Conservation (phyloP, 2,113 vertebrate genomes). For the Pleuronectes platessa region DNA sequence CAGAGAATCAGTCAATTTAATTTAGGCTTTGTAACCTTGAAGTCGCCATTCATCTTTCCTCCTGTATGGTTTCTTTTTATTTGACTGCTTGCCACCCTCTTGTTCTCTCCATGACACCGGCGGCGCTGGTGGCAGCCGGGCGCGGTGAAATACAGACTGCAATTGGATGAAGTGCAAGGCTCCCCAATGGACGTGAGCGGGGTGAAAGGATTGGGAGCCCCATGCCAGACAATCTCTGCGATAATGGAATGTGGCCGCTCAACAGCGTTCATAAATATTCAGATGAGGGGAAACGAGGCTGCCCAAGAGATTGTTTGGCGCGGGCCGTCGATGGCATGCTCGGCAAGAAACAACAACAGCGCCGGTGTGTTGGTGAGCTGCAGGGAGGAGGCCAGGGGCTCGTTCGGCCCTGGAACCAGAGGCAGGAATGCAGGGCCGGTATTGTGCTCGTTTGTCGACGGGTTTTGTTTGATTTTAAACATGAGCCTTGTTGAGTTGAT, state of each 20-base stretch:
- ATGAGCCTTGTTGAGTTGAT: conserved; percentile 30
- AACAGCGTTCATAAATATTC: conserved; percentile 79
- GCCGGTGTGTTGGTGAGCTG: conserved; percentile 10
- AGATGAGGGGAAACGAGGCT: conserved; percentile 59
- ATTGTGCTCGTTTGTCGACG: conserved; percentile 36
- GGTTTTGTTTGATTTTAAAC: too few relatives aligned
- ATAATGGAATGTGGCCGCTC: conserved; percentile 75
- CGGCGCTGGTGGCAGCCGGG: conserved; percentile 34
- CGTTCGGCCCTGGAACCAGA: conserved; percentile 9
- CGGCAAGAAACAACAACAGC: conserved; percentile 18
- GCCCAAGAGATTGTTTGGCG: conserved; percentile 47
- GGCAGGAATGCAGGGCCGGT: conserved; percentile 27
- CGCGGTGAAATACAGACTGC: conserved; percentile 48
- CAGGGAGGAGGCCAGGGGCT: conserved; percentile 22
- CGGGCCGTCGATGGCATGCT: conserved; percentile 43
- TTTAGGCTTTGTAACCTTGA: conserved; percentile 66
- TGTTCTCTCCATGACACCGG: conserved; percentile 56
- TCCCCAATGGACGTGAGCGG: conserved; percentile 48
- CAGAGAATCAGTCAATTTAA: conserved; percentile 51
- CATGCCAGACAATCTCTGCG: conserved; percentile 60
- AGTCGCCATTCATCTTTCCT: conserved; percentile 53
- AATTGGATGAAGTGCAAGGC: conserved; percentile 55
- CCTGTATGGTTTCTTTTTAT: conserved; percentile 39
- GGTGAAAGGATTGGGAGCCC: conserved; percentile 61
- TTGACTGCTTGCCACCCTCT: conserved; percentile 28